Percentiles rank a stretch among this genome's conserved stretches.
Evolutionary conservation across 2,888 invertebrate species (phyloP).

Genomic region (Cerastis leucographa): DNA sequence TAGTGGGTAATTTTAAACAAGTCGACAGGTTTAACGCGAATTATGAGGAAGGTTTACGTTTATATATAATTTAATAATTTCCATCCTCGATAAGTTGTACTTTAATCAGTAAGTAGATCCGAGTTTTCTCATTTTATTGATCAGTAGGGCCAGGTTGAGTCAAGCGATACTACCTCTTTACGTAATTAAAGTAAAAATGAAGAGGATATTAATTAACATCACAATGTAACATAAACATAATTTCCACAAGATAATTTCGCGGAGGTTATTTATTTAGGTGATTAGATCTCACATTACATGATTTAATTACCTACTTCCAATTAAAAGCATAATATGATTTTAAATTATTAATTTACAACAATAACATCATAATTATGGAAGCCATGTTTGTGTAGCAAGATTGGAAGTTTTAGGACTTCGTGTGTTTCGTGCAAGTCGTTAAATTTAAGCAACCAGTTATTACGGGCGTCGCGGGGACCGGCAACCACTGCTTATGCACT

Average conservation of each 20-base stretch:
- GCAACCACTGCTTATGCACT: slow-evolving; percentile 53
- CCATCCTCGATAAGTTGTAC: neutral
- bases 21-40: slow-evolving; percentile 1
- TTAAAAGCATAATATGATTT: neutral
- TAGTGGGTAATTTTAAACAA: slow-evolving; percentile 19
- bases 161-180: neutral
- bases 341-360: slow-evolving; percentile 9
- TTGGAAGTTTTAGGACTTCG: slow-evolving; percentile 30
- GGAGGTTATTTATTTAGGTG: slow-evolving; percentile 14
- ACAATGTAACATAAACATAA: slow-evolving; percentile 1
- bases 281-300: slow-evolving; percentile 4
- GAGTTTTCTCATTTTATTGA: neutral
- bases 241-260: slow-evolving; percentile 7
- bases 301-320: neutral
- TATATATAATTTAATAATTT: neutral
- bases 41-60: neutral
- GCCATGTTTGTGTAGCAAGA: slow-evolving; percentile 13
- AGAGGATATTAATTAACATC: slow-evolving; percentile 15
- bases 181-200: neutral
- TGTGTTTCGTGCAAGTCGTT: slow-evolving; percentile 35
- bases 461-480: slow-evolving; percentile 11
- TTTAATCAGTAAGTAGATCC: neutral
- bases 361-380: slow-evolving; percentile 17
- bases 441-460: slow-evolving; percentile 51
- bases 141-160: neutral